Conservation (phyloP, 2,888 invertebrate genomes). For the Cataglyphis cursor region DNA sequence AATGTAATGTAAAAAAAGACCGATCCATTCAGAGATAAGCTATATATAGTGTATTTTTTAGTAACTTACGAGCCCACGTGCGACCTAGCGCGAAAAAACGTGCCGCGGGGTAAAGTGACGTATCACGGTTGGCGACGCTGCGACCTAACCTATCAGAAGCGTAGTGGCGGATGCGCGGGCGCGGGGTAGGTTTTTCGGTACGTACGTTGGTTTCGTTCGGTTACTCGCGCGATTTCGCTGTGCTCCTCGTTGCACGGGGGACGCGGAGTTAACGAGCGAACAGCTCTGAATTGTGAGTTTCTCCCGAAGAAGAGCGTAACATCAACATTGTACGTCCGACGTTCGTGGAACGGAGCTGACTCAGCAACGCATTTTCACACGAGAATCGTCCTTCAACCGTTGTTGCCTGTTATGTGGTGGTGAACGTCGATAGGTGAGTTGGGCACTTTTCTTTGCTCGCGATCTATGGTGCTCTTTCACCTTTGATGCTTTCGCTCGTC, state of each 20-base stretch:
- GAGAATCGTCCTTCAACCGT: slow-evolving; percentile 66
- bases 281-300: neutral
- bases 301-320: slow-evolving; percentile 47
- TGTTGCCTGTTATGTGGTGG: slow-evolving; percentile 82
- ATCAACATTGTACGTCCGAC: slow-evolving; percentile 48
- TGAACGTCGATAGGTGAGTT: slow-evolving; percentile 81
- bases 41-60: too few species aligned
- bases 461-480: neutral
- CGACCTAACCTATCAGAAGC: slow-evolving; percentile 80
- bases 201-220: slow-evolving; percentile 59
- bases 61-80: too few species aligned
- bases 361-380: slow-evolving; percentile 61
- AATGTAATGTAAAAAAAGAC: too few species aligned
- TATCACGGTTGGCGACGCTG: slow-evolving; percentile 71
- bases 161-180: slow-evolving; percentile 71
- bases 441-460: slow-evolving; percentile 57
- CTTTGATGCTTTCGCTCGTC: neutral
- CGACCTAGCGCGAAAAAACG: too few species aligned
- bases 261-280: slow-evolving; percentile 57
- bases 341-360: slow-evolving; percentile 60
- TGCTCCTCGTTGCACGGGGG: slow-evolving; percentile 58
- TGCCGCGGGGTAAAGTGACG: neutral
- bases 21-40: too few species aligned
- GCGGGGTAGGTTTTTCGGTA: slow-evolving; percentile 65
- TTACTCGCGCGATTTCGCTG: slow-evolving; percentile 57